A percentile compares a stretch with the other conserved stretches of the same genome.
Evolutionary conservation across 1,140 invertebrate species (phyloP).

Genomic region (Drosophila sp.): DNA sequence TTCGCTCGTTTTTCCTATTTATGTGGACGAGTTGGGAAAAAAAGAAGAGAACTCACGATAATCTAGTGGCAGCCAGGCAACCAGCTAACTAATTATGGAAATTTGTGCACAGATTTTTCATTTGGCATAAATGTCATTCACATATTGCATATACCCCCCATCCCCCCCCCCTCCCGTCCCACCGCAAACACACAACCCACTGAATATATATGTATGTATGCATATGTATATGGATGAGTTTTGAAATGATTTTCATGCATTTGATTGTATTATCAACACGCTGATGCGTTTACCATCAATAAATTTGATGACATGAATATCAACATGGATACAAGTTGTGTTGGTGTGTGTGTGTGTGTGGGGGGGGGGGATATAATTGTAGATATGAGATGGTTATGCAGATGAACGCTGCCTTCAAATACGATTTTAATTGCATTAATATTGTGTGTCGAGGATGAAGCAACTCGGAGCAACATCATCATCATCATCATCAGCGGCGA

Average conservation of each 20-base stretch:
- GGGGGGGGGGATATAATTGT: background rate
- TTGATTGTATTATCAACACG: slow-evolving; percentile 70
- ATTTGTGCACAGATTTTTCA: slow-evolving; percentile 47
- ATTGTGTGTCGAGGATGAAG: slow-evolving; percentile 34
- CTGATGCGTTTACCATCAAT: slow-evolving; percentile 68
- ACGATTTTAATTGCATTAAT: slow-evolving; percentile 77
- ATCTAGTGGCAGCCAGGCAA: slow-evolving; percentile 30
- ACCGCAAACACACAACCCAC: background rate
- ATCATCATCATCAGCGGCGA: slow-evolving; percentile 12
- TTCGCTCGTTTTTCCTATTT: slow-evolving; percentile 27
- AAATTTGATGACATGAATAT: slow-evolving; percentile 54
- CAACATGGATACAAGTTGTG: slow-evolving; percentile 20
- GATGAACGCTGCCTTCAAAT: slow-evolving; percentile 11
- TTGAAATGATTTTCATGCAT: slow-evolving; percentile 64
- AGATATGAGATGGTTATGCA: background rate
- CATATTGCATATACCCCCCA: slow-evolving; percentile 33
- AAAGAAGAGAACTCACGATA: slow-evolving; percentile 7
- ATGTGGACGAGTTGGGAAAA: background rate
- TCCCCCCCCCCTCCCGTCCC: slow-evolving; percentile 18
- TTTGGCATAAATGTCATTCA: slow-evolving; percentile 47
- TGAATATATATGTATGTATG: background rate
- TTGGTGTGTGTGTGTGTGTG: background rate
- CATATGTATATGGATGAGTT: background rate
- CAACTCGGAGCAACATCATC: slow-evolving; percentile 28
- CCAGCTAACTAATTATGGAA: slow-evolving; percentile 67